Conservation (phyloP, 2,113 vertebrate species). For the Oophaga pumilio region DNA sequence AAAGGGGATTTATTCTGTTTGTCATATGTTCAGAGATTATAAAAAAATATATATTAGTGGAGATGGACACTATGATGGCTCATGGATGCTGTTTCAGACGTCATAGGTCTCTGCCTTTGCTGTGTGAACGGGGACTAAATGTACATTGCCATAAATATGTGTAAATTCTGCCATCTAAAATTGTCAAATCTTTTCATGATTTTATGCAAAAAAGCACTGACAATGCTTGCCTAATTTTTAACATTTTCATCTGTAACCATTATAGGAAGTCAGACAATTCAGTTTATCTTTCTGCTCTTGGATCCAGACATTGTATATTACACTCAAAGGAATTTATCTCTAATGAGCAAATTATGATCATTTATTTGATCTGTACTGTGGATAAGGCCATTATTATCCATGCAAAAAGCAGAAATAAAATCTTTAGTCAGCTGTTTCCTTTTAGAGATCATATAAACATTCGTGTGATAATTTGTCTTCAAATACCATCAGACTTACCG, state of each 20-base stretch:
- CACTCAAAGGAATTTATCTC: not conserved
- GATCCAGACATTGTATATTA: constrained; percentile 9
- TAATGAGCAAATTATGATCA: constrained; percentile 20
- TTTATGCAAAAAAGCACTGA: too few species aligned
- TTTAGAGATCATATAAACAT: constrained; percentile 21
- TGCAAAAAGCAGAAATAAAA: constrained; percentile 10
- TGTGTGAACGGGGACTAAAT: too few species aligned
- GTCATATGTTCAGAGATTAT: too few species aligned
- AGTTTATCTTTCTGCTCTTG: not conserved
- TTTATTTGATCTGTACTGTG: constrained; percentile 27
- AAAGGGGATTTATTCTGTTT: too few species aligned
- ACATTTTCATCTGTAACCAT: not conserved
- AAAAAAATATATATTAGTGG: too few species aligned
- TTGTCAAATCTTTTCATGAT: too few species aligned
- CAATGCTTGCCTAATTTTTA: not conserved
- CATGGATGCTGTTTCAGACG: too few species aligned
- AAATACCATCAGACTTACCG: not conserved
- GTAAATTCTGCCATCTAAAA: too few species aligned
- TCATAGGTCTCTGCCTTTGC: too few species aligned
- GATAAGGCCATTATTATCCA: constrained; percentile 14
- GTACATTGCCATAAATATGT: too few species aligned
- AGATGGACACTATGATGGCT: too few species aligned
- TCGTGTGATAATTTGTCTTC: constrained; percentile 17
- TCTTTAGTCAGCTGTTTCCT: constrained; percentile 30
- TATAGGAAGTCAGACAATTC: not conserved